Conservation (phyloP, 2,113 vertebrate species). For the Ophthalmolycus amberensis region DNA sequence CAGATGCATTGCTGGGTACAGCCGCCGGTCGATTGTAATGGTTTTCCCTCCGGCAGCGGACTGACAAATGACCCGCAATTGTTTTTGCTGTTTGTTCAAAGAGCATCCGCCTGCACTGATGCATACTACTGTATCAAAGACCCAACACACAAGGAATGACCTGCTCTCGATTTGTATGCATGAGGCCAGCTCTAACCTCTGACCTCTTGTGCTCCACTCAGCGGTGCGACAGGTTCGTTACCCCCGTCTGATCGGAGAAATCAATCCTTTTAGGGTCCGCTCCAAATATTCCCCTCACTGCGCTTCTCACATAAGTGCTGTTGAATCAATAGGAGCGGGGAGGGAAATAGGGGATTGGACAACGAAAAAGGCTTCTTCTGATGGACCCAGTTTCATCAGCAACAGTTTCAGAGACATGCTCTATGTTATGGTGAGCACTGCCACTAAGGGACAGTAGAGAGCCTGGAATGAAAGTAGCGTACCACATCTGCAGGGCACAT, state of each 20-base stretch:
- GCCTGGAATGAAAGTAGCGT: conserved; percentile 53
- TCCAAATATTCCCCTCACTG: conserved; percentile 20
- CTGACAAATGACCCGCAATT: conserved; percentile 69
- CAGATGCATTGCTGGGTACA: conserved; percentile 67
- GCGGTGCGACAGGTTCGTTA: conserved; percentile 66
- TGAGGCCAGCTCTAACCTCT: conserved; percentile 46
- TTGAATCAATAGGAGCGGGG: conserved; percentile 58
- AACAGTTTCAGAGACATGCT: background rate
- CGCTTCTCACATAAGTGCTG: conserved; percentile 49
- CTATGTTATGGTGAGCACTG: conserved; percentile 16
- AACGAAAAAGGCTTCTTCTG: conserved; percentile 17
- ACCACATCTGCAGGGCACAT: background rate
- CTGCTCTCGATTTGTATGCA: conserved; percentile 53
- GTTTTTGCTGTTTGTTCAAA: conserved; percentile 49
- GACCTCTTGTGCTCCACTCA: conserved; percentile 43
- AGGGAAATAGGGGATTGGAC: conserved; percentile 30
- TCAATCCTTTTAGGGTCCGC: conserved; percentile 54
- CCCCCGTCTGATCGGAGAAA: conserved; percentile 33
- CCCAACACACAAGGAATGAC: background rate
- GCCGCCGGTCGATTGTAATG: conserved; percentile 72
- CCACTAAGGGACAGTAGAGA: conserved; percentile 75
- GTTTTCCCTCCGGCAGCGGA: conserved; percentile 52
- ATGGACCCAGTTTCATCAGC: conserved; percentile 21
- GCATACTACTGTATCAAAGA: conserved; percentile 29
- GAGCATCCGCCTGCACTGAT: conserved; percentile 42